Conservation (phyloP, 2,113 vertebrate species). For the Ictalurus punctatus region DNA sequence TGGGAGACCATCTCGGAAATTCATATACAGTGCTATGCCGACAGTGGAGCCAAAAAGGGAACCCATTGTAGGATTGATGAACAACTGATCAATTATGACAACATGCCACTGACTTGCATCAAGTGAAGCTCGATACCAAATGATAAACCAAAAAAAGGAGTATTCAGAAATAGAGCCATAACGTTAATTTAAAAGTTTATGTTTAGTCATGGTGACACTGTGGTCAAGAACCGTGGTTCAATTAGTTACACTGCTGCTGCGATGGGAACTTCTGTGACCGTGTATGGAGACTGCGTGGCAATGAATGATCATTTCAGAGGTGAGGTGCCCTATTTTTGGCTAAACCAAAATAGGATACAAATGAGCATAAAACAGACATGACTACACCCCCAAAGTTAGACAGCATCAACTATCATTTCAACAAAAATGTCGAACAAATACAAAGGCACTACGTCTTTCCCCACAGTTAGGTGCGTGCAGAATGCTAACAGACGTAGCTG, state of each 20-base stretch:
- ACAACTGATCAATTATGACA: neutral
- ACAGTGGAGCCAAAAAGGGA: neutral
- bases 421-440: neutral
- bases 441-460: neutral
- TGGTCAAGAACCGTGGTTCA: neutral
- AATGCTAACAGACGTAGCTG: neutral
- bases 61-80: neutral
- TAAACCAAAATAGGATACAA: neutral
- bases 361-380: neutral
- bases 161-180: neutral
- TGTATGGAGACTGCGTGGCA: neutral
- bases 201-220: neutral
- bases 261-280: neutral
- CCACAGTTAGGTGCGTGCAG: too few relatives aligned
- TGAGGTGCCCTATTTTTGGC: neutral
- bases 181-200: neutral
- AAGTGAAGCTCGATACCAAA: neutral
- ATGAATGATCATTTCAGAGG: neutral
- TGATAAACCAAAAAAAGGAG: neutral
- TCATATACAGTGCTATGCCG: neutral
- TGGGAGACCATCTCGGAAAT: neutral
- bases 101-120: too few relatives aligned
- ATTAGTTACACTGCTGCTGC: neutral
- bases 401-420: neutral
- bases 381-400: neutral